Evolutionary conservation across 2,888 invertebrate species (phyloP), one percentile per base, ranked within the genome.

Genomic region (Stenchaetothrips biformis): DNA sequence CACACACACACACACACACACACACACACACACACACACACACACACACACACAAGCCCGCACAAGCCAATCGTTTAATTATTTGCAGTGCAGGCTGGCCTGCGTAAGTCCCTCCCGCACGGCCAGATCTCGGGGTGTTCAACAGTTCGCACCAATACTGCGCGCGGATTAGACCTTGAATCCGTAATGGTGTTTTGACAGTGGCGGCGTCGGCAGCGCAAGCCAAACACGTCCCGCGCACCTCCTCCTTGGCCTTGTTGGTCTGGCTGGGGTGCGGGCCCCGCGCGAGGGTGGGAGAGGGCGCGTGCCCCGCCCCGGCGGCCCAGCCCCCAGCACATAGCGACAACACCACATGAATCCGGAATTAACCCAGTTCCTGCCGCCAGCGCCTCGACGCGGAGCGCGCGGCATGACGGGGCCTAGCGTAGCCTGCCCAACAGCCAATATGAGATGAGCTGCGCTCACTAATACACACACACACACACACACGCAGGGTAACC

Each of bases 341-440:
- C 67, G 67, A 74, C 67, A 74, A 74, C 67, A 25, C 67, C 67
- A 74, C 67, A 74, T 74, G 67, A 74, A 74, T 74, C 67, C 67
- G 67, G 25, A 74, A 74, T 74, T 74, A 74, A 74, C 67, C 67
- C 67, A 74, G 67, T 25, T 74, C 67, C 53, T n/a, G 53, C 53
- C 18, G 18, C 16, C 53, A 53, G 53, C 16, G 53, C 53, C 53
- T 13, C 53, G 53, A 18, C 53, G 53, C 13, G 53, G 11, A 53
- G 18, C 13, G 53, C 53, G 13, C 16, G 16, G 53, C 2, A 16
- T 53, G 53, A 1, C 53, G 2, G 53, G 53, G 53, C 16, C 53
- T 37, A 37, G 37, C 37, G 37, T 37, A 4, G 37, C 37, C 37
- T 37, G 37, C 37, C 37, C 37, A 37, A 37, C 37, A 37, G 37